A percentile compares a stretch with the other conserved stretches of the same genome.
These are phyloP conservation scores for Drosophila glabriapex DNA, from an alignment of 2,888 invertebrate genomes.

Conservation along the genomic window DNA sequence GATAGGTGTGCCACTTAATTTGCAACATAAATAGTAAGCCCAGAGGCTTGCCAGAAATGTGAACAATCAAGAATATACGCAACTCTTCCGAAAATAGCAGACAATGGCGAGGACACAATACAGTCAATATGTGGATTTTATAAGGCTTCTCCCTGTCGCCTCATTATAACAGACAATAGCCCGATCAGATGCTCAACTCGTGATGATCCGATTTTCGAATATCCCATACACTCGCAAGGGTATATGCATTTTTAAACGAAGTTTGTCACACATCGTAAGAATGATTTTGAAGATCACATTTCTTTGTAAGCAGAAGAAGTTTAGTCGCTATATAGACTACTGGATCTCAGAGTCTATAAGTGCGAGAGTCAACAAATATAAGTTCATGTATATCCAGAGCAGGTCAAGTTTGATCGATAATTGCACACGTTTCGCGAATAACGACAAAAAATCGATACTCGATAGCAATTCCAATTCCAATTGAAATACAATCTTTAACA, in stretches of 20 bases:
- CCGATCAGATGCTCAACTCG: slow-evolving; percentile 9
- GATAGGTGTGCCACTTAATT: slow-evolving; percentile 71
- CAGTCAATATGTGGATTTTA: slow-evolving; percentile 16
- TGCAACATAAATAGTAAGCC: slow-evolving; percentile 45
- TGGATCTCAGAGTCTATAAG: background rate
- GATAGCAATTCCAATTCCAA: background rate
- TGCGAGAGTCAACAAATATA: background rate
- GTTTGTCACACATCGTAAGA: background rate
- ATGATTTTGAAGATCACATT: background rate
- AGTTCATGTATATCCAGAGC: background rate
- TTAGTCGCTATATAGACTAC: background rate
- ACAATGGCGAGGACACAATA: slow-evolving; percentile 58
- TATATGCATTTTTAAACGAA: background rate
- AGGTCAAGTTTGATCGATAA: background rate
- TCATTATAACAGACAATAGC: slow-evolving; percentile 13
- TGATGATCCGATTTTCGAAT: slow-evolving; percentile 34
- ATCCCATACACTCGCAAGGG: background rate
- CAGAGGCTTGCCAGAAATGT: slow-evolving; percentile 46
- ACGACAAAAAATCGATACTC: background rate
- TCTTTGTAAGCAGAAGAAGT: background rate
- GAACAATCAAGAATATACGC: slow-evolving; percentile 30
- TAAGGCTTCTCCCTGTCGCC: slow-evolving; percentile 45
- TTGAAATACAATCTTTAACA: background rate
- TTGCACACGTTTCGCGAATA: background rate
- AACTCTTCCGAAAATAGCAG: slow-evolving; percentile 48